Evolutionary conservation across 2,113 vertebrate genomes (phyloP), one percentile per base, ranked within the genome.

Genomic region (Gallinago media): DNA sequence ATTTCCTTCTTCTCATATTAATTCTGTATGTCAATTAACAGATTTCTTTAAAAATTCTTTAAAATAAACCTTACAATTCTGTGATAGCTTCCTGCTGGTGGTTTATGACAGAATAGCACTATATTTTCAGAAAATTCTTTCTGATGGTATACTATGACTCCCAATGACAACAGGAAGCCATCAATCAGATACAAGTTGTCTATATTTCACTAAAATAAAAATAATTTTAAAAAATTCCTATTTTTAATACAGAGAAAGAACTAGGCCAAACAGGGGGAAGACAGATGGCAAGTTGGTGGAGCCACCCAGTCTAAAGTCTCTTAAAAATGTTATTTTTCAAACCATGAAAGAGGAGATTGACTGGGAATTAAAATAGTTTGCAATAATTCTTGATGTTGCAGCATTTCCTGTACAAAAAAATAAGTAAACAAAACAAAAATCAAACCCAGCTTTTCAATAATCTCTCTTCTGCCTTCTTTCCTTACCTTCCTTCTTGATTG

Each of bases 141-240:
- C 72, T 92, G 82, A 56, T 94, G 87, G 93, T 92, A 71, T 56
- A 76, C 67, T 95, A 42, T 63, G 67, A 26, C 4, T 95, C 20
- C 67, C 70, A 92, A 85, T 96, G 96, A 95, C 92, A 98, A 94
- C 63, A 93, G 95, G 97, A 98, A 98, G 67, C 40, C 85, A 95
- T 97, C 96, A 79, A 62, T 98, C 96, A 97, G 87, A 81, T 68
- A 11, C 25, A 73, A 89, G 52, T 94, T 97, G 84, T 96, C 91
- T 82, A 65, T 34, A 62, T 92, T 96, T 94, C 76, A 92, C 86
- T 71, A 49, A 96, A 29, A 96, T 11, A 27, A 27, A 94, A 76
- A 95, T 85, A 66, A 8, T 31, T 47, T 47, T 22, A 6, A 12
- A 94, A 91, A 92, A 94, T 55, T 71, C 46, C 31, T 76, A 26